Percentiles rank a stretch among this genome's conserved stretches.
phyloP scores from a whole-genome alignment of 2,888 invertebrate genomes.

The Gandaritis pyraliata region DNA sequence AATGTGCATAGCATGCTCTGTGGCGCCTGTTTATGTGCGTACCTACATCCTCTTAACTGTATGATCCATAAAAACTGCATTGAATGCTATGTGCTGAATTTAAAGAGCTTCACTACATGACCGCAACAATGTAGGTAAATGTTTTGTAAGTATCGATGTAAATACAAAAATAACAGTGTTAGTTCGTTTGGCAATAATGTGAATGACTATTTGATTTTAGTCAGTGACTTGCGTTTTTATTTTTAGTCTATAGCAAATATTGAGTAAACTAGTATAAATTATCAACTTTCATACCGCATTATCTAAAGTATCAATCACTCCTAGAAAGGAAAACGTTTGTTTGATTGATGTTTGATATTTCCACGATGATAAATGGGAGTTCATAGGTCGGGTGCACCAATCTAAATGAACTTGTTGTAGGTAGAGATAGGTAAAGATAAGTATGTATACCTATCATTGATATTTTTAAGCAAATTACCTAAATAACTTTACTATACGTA shows the following conservation, averaged over 20 bases:
- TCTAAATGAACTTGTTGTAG: constrained; percentile 19
- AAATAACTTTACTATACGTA: too few species aligned
- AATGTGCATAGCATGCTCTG: too few species aligned
- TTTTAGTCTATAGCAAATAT: too few species aligned
- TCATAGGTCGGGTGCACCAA: constrained; percentile 32
- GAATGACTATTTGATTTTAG: too few species aligned
- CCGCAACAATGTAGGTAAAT: not conserved
- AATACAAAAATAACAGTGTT: not conserved
- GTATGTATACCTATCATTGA: too few species aligned
- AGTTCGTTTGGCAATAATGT: too few species aligned
- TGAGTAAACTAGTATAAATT: too few species aligned
- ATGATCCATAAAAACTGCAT: constrained; percentile 25
- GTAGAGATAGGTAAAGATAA: too few species aligned
- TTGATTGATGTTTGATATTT: constrained; percentile 18
- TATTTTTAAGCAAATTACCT: too few species aligned
- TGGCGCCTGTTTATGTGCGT: too few species aligned
- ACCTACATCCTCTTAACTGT: constrained; percentile 15
- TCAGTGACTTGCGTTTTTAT: too few species aligned
- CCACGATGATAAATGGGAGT: constrained; percentile 31
- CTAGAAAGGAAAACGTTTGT: constrained; percentile 27
- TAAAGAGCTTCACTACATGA: constrained; percentile 10
- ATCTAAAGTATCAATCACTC: not conserved
- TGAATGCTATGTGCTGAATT: constrained; percentile 23
- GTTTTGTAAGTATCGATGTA: not conserved
- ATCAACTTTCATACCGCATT: too few species aligned